A percentile compares a stretch with the other conserved stretches of the same genome.
Evolutionary conservation across 2,113 vertebrate genomes (phyloP).

Genomic region (Suricata suricatta): DNA sequence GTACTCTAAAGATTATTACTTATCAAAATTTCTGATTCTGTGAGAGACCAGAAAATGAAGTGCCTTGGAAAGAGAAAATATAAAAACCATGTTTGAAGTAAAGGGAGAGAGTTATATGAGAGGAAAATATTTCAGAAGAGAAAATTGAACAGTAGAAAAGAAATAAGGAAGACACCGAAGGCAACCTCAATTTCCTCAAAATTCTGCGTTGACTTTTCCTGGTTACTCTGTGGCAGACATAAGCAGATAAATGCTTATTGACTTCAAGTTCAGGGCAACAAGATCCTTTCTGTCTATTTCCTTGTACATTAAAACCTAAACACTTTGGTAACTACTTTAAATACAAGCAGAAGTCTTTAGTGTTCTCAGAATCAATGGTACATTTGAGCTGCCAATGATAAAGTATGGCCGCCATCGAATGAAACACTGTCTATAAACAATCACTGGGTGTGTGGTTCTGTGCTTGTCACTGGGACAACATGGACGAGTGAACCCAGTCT

Average conservation of each 20-base stretch:
- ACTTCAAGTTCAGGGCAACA: background rate
- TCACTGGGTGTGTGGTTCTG: accelerated
- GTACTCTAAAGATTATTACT: background rate
- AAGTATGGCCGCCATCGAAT: background rate
- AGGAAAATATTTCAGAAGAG: background rate
- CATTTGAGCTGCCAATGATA: background rate
- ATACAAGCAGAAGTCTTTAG: background rate
- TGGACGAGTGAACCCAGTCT: background rate
- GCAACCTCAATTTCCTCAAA: background rate
- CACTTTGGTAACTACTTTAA: background rate
- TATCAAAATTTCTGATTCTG: background rate
- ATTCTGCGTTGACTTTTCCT: background rate
- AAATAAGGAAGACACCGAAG: background rate
- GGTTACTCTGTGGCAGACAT: background rate
- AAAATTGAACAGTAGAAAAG: background rate
- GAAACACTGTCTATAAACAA: background rate
- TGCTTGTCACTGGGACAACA: background rate
- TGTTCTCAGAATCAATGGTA: background rate
- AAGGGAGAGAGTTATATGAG: background rate
- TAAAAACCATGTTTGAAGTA: background rate
- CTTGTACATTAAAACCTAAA: background rate
- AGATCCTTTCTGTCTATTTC: background rate
- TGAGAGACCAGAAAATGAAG: background rate
- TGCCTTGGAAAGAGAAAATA: background rate
- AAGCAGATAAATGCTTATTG: background rate